phyloP scores from a whole-genome alignment of 2,888 invertebrate species.

The Ellobium chinense region DNA sequence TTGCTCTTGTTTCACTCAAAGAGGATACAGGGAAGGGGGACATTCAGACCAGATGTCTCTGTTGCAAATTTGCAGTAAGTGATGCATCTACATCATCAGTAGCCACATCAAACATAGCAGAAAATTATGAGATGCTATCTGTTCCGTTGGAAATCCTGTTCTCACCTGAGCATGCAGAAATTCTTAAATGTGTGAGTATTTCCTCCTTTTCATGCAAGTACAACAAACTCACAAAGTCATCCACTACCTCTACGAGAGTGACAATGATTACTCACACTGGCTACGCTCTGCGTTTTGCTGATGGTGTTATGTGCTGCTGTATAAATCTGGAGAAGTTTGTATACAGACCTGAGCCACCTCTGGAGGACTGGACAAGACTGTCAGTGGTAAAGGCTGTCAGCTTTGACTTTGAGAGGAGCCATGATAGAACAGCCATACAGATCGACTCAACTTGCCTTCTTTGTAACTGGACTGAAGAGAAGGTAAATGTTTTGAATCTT shows the following conservation, averaged over 20 bases:
- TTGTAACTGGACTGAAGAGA: slow-evolving; percentile 11
- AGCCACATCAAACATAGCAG: background rate
- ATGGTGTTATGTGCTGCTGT: background rate
- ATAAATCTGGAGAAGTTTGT: background rate
- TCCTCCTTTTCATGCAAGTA: background rate
- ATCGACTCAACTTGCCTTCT: slow-evolving; percentile 6
- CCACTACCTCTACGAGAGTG: background rate
- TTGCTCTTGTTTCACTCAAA: background rate
- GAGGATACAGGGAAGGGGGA: background rate
- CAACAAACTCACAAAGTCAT: background rate
- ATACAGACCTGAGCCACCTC: background rate
- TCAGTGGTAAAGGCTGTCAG: background rate
- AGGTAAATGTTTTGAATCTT: background rate
- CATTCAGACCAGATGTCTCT: background rate
- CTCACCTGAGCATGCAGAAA: background rate
- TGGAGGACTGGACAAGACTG: background rate
- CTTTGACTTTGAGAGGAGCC: background rate
- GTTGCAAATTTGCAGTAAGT: background rate
- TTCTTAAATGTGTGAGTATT: slow-evolving; percentile 6
- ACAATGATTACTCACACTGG: slow-evolving; percentile 15
- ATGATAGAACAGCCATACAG: slow-evolving; percentile 6
- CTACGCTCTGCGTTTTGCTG: background rate
- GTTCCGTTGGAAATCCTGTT: slow-evolving; percentile 7
- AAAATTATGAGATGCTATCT: background rate
- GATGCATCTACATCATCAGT: background rate